phyloP scores from a whole-genome alignment of 92 coral and sea anemone species.

The Blastomussa wellsi region DNA sequence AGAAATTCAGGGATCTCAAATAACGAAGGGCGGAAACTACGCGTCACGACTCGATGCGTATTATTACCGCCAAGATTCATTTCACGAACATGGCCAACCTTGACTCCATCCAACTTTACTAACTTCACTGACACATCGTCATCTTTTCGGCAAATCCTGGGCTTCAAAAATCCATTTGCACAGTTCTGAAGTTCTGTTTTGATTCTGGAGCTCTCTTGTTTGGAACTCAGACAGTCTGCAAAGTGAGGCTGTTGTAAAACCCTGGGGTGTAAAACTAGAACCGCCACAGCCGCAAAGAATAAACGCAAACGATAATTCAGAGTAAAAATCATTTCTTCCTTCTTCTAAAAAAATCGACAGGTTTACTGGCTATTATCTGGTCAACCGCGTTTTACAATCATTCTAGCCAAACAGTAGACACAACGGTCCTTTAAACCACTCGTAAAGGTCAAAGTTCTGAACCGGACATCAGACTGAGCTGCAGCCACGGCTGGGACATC shows the following conservation, averaged over 20 bases:
- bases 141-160: constrained; percentile 25
- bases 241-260: background rate
- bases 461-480: no score
- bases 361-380: background rate
- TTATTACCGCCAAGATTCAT: constrained; percentile 22
- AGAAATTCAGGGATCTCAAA: constrained; percentile 54
- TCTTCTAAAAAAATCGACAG: background rate
- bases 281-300: background rate
- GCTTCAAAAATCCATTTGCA: constrained; percentile 6
- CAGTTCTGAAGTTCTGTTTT: background rate
- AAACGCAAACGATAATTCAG: background rate
- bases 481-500: no score
- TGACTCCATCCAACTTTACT: constrained; percentile 34
- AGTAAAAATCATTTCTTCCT: background rate
- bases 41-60: constrained; percentile 34
- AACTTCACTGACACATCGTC: background rate
- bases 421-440: no score
- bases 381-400: no score
- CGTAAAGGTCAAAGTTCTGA: no score
- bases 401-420: no score
- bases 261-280: no score
- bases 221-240: background rate
- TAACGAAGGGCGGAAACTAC: constrained; percentile 40
- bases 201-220: background rate
- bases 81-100: constrained; percentile 48